phyloP scores from a whole-genome alignment of 2,888 invertebrate species.

The Thymelicus lineola region DNA sequence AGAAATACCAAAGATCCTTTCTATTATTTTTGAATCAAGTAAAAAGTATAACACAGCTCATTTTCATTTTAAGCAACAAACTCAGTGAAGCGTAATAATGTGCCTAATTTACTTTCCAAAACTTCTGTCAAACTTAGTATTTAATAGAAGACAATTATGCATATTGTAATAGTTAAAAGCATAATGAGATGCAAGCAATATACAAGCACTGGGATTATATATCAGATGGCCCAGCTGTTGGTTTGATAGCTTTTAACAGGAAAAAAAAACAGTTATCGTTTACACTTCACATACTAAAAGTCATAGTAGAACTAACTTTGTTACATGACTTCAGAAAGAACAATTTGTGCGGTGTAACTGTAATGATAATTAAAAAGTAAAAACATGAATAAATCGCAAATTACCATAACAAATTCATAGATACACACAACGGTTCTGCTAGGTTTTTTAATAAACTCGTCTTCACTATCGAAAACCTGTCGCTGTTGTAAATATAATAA shows the following conservation, averaged over 20 bases:
- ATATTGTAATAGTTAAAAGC: no score
- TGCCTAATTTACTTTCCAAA: background rate
- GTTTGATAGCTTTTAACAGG: background rate
- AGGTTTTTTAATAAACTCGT: slow-evolving; percentile 45
- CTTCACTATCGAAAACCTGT: slow-evolving; percentile 70
- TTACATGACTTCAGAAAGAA: background rate
- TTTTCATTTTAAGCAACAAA: background rate
- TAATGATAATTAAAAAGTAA: slow-evolving; percentile 46
- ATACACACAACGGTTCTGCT: slow-evolving; percentile 63
- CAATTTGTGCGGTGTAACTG: slow-evolving; percentile 17
- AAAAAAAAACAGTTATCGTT: no score
- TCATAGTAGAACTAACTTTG: background rate
- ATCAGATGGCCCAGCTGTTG: background rate
- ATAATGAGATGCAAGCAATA: no score
- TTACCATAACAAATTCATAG: slow-evolving; percentile 52
- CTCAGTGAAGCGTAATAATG: background rate
- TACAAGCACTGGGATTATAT: no score
- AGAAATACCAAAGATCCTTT: background rate
- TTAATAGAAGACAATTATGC: no score
- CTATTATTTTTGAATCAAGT: background rate
- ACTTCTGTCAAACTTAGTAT: no score
- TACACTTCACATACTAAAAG: background rate
- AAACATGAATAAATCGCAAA: slow-evolving; percentile 62
- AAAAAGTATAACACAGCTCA: background rate
- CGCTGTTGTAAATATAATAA: slow-evolving; percentile 63